Evolutionary conservation across 23 tunicate species (phyloP).

Genomic region (Trididemnum nubilum): DNA sequence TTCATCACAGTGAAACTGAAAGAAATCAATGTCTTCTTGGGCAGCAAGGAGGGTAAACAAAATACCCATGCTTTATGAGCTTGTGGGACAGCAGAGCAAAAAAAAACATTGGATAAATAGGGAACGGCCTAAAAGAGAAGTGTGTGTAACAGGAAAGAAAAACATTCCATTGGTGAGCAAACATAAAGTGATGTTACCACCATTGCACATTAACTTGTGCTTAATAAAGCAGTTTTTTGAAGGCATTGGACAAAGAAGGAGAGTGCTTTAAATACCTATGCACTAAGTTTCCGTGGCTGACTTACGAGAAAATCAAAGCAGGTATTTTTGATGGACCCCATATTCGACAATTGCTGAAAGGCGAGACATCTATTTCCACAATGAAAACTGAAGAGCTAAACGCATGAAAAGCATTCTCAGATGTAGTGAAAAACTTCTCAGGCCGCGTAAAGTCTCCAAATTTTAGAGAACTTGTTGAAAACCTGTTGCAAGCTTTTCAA

Average conservation of each 20-base stretch:
- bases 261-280: conserved; percentile 27
- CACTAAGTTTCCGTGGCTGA: neutral
- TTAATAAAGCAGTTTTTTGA: conserved; percentile 21
- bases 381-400: conserved; percentile 1
- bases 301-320: conserved; percentile 22
- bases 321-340: conserved; percentile 33
- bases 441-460: conserved; percentile 1
- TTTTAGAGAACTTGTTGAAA: conserved; percentile 29
- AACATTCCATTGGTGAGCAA: neutral
- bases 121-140: conserved; percentile 13
- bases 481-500: conserved; percentile 6
- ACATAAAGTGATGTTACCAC: conserved; percentile 3
- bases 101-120: conserved; percentile 10
- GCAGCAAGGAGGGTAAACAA: conserved; percentile 24
- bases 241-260: conserved; percentile 16
- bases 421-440: conserved; percentile 24
- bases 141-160: conserved; percentile 7
- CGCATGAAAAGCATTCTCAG: conserved; percentile 29
- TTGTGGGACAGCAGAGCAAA: conserved; percentile 32
- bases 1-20: conserved; percentile 16
- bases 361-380: neutral
- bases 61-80: conserved; percentile 38
- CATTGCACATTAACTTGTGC: conserved; percentile 15
- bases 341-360: conserved; percentile 14
- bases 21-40: too few species aligned